Base-by-base conservation (phyloP, 1,140 invertebrate species). In the Tetramorium alpestre region DNA sequence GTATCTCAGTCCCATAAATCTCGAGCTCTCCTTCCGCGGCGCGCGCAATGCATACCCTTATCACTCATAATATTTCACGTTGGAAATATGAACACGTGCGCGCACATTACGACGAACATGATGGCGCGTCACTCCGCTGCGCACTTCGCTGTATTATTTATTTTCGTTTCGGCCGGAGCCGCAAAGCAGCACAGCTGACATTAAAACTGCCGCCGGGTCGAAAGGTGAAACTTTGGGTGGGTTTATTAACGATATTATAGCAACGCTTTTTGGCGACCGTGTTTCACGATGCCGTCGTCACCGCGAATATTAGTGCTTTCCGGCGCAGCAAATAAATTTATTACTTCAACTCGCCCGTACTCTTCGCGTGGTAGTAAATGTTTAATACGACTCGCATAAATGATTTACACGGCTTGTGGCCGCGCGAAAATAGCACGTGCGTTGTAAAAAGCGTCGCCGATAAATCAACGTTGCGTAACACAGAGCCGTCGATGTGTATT, bases 11-110 rank as follows among this genome's bases (percentile, higher is more conserved):
- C 7, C 7, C 69, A 75, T 84, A 84, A 84, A 84, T 84, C 80
- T 75, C 69, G 54, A 75, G 80, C n/a, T 60, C 69, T 82, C 13
- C 80, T 75, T 84, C 69, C 54, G 69, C 80, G 80, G 25, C 41
- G 80, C 80, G 80, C 80, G 80, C 51, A 67, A 62, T 49, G 67
- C 80, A 60, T 56, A 81, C 51, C 56, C 69, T 84, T 84, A 84
- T 84, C 80, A 84, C n/a, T 84, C 80, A 84, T 75, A 84, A 84
- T 84, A 84, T 84, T 75, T 84, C 69, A 84, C 80, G 80, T 60
- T 60, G 80, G 69, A 84, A 75, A 84, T 73, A 84, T 84, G 80
- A 84, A 84, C 80, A 75, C 54, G 65, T 69, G 41, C 65, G 65
- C 65, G 38, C 41, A 22, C 41, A 56, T 84, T 84, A 84, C 80